Conservation (phyloP, 2,113 vertebrate species). For the Cacatua alba region DNA sequence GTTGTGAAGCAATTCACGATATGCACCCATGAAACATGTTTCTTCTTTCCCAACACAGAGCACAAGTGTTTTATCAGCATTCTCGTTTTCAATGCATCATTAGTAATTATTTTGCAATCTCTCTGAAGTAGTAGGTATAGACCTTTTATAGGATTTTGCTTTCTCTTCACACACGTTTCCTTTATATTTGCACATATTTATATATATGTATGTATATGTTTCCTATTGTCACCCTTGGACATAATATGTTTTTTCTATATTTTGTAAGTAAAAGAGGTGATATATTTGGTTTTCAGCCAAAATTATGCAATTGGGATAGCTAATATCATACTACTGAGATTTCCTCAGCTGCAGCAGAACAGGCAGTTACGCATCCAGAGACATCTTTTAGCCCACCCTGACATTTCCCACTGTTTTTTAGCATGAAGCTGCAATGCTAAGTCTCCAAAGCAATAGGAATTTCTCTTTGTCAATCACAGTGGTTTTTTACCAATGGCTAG, state of each 20-base stretch:
- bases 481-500: background rate
- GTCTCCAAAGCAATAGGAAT: background rate
- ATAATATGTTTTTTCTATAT: background rate
- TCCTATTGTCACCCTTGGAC: background rate
- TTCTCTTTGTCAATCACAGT: background rate
- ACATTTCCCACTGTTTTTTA: background rate
- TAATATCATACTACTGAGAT: background rate
- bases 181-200: background rate
- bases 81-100: background rate
- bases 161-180: background rate
- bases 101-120: background rate
- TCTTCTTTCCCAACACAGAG: background rate
- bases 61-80: background rate
- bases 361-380: background rate
- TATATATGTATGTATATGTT: background rate
- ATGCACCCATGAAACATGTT: fast-evolving
- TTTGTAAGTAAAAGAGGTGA: background rate
- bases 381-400: background rate
- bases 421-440: background rate
- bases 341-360: background rate
- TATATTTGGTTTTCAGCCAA: background rate
- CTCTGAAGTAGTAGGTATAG: background rate
- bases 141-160: background rate
- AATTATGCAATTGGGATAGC: background rate
- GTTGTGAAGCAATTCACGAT: background rate